Evolutionary conservation across 2,113 vertebrate species (phyloP).

Genomic region (Microcebus jonahi): DNA sequence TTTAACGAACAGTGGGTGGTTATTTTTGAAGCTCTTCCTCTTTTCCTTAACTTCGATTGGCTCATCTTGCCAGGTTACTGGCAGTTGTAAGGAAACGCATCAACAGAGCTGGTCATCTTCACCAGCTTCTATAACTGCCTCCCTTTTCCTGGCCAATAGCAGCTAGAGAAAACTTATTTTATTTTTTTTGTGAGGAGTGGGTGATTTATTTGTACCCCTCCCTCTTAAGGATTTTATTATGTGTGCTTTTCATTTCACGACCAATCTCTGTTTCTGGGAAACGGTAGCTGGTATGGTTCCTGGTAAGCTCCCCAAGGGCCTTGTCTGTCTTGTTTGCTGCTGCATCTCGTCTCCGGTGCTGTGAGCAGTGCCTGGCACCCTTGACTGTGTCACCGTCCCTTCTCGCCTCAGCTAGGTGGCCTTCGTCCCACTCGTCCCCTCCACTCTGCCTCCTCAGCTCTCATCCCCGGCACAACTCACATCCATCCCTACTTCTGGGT

Average conservation of each 20-base stretch:
- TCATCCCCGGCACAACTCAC: background rate
- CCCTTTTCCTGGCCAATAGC: background rate
- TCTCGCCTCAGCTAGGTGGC: accelerated
- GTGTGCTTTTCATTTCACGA: background rate
- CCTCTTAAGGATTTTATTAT: background rate
- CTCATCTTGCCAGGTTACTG: background rate
- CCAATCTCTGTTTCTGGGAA: background rate
- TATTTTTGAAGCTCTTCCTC: background rate
- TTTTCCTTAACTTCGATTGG: background rate
- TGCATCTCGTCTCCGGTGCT: background rate
- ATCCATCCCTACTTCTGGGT: background rate
- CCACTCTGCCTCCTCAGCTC: background rate
- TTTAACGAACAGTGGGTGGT: background rate
- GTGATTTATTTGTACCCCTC: background rate
- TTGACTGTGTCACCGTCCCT: accelerated
- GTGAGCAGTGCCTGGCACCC: background rate
- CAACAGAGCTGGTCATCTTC: background rate
- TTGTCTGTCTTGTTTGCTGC: background rate
- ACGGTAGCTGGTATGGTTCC: background rate
- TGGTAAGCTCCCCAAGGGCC: background rate
- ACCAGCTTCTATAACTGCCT: background rate
- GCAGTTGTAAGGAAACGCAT: background rate
- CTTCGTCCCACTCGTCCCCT: background rate
- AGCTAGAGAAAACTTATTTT: background rate
- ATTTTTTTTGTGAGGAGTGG: background rate